Evolutionary conservation across 1,140 invertebrate species (phyloP), one percentile per base, ranked within the genome.

Genomic region (Nymphalis io): DNA sequence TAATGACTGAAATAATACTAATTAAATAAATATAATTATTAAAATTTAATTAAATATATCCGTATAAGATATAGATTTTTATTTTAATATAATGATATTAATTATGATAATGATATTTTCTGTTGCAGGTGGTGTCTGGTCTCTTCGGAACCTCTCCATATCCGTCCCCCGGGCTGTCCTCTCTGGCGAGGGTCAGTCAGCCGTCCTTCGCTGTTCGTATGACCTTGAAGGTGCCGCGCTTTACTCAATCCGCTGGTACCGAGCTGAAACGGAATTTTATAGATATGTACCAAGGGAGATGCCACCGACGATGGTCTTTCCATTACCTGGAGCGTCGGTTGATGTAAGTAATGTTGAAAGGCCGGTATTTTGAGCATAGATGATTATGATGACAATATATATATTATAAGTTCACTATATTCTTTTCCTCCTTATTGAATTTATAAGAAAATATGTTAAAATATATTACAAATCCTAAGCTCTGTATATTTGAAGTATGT

Each of bases 171-270:
- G 93, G 59, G 95, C 95, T 42, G 95, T 96, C 33, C 92, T 94
- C 76, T 94, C 94, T 33, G 95, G 95, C 12, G 89, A 87, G 57
- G 94, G 95, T 48, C 93, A 94, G 74, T 93, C 94, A 11, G 95
- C 95, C 21, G 93, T 94, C 55, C 92, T 97, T 55, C 93, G 94
- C 16, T 97, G 96, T 86, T 93, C 95, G 75, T 97, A 97, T 84
- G 96, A 97, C 82, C 91, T 97, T 68, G 95, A 97, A 76, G 94
- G 94, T 40, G 94, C 94, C 20, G 90, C 93, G 10, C 93, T 98
- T 2, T 97, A 98, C 84, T 95, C 95, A 1, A 95, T 97, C 74
- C 95, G 96, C 87, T 97, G 96, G 96, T 97, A 97, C 87, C 93
- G 95, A 57, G 94, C 94, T 46, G 94, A 95, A 51, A 93, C 93